Evolutionary conservation across 2,113 vertebrate species (phyloP), one percentile per base, ranked within the genome.

Genomic region (Ardeotis arabs): DNA sequence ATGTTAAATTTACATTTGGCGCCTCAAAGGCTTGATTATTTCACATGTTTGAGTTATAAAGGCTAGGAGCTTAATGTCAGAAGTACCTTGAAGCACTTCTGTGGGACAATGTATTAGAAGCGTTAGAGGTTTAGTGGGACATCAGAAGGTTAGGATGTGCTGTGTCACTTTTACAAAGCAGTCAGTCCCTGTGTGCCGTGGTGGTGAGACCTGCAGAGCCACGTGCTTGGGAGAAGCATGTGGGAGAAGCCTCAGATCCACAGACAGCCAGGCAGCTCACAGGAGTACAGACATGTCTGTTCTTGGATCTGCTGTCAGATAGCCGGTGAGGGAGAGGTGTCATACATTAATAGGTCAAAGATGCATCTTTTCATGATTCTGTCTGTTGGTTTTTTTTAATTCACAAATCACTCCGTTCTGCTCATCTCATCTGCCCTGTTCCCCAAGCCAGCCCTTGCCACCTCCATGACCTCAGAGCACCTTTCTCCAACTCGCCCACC

Each of bases 221-320:
- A 5, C 35, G 13, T 0, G 0, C 24, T 25, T 1, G 2, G 15
- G 33, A 31, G 45, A 52, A 53, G 24, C 15, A 12, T 0, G 0
- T 0, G 2, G 29, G 33, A 55, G n/a, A 87, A 11, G 4, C 39
- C 24, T 21, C 24, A 60, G 62, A 6, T 22, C 41, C 4, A 0
- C 33, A 68, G 73, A 7, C 21, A 45, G 29, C 58, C 45, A 17
- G 7, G 33, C 16, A 79, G 25, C 18, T 72, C 3, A 0, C n/a
- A n/a, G 47, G 27, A 60, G 14, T 3, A 27, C 1, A 2, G 41
- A 41, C 17, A 25, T 5, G 52, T 52, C 47, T 63, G 37, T 76
- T 27, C 19, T 75, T 0, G 0, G 31, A 39, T 52, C 25, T 72
- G 35, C 67, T 83, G 45, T 9, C 47, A 47, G 47, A 5, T 20